These are phyloP conservation scores for Tetramorium simillimum DNA, from an alignment of 1,140 invertebrate species.

Conservation along the genomic window DNA sequence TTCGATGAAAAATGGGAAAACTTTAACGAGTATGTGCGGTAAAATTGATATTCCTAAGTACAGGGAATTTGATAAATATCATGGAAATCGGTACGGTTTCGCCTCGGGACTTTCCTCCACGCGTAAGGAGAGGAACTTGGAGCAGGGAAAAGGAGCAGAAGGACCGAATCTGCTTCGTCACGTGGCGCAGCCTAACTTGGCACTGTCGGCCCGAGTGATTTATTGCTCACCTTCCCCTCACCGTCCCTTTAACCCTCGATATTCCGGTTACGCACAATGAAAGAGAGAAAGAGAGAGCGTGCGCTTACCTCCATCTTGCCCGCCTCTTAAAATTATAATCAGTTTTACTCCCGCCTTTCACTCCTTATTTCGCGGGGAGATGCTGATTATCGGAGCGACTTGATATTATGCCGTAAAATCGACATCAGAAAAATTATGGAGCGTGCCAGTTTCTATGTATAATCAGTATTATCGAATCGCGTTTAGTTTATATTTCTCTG, in stretches of 20 bases:
- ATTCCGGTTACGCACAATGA: slow-evolving; percentile 48
- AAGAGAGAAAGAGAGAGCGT: background rate
- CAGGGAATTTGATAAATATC: slow-evolving; percentile 16
- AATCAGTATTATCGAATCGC: background rate
- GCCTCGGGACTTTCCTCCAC: slow-evolving; percentile 30
- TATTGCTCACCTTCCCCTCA: slow-evolving; percentile 76
- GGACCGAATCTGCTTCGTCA: slow-evolving; percentile 73
- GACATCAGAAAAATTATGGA: background rate
- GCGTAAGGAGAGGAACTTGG: slow-evolving; percentile 24
- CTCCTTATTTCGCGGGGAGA: slow-evolving; percentile 19
- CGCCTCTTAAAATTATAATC: slow-evolving; percentile 32
- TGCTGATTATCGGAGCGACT: background rate
- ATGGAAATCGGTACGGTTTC: slow-evolving; percentile 21
- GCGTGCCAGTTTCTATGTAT: background rate
- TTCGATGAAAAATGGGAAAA: slow-evolving; percentile 10
- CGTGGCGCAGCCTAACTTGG: slow-evolving; percentile 76
- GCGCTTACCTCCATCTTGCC: slow-evolving; percentile 18
- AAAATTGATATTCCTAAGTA: slow-evolving; percentile 11
- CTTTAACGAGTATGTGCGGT: background rate
- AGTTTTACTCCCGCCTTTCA: slow-evolving; percentile 34
- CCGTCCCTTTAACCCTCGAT: slow-evolving; percentile 59
- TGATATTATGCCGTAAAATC: background rate
- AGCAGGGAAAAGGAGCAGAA: slow-evolving; percentile 63
- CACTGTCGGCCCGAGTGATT: slow-evolving; percentile 79
- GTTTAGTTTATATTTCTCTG: background rate